Evolutionary conservation across 2,113 vertebrate species (phyloP).

Genomic region (Cygnus buccinator): DNA sequence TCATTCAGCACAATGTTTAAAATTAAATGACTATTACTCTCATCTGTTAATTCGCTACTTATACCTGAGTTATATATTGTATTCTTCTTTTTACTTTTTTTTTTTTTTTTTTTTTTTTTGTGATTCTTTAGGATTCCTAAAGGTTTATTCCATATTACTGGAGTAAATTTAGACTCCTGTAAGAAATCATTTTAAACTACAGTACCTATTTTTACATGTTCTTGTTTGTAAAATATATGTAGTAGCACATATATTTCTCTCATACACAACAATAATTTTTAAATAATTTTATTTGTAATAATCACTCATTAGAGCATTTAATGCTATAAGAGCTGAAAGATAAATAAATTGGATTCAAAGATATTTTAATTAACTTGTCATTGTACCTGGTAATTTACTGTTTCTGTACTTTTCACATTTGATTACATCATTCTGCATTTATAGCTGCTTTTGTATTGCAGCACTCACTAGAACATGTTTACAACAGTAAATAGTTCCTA

Average conservation of each 20-base stretch:
- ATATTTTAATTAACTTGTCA: slow-evolving; percentile 14
- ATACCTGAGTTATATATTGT: not conserved
- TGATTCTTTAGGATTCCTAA: not conserved
- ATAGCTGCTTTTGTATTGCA: not conserved
- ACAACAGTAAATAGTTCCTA: not conserved
- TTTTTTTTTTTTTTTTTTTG: not conserved
- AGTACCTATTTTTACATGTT: not conserved
- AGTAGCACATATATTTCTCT: not conserved
- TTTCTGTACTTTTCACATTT: not conserved
- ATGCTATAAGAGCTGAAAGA: not conserved
- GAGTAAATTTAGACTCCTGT: too few species aligned
- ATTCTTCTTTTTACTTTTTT: not conserved
- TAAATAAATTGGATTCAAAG: not conserved
- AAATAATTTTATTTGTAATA: not conserved
- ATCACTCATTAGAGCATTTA: not conserved
- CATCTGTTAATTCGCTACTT: not conserved
- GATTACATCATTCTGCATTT: not conserved
- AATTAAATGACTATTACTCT: not conserved
- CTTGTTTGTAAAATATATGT: not conserved
- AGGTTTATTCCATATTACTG: not conserved
- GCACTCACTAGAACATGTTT: not conserved
- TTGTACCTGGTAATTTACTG: not conserved
- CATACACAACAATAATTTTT: not conserved
- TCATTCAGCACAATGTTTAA: not conserved
- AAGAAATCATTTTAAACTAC: not conserved